phyloP scores from a whole-genome alignment of 1,140 invertebrate genomes.

The Dufourea novaeangliae region DNA sequence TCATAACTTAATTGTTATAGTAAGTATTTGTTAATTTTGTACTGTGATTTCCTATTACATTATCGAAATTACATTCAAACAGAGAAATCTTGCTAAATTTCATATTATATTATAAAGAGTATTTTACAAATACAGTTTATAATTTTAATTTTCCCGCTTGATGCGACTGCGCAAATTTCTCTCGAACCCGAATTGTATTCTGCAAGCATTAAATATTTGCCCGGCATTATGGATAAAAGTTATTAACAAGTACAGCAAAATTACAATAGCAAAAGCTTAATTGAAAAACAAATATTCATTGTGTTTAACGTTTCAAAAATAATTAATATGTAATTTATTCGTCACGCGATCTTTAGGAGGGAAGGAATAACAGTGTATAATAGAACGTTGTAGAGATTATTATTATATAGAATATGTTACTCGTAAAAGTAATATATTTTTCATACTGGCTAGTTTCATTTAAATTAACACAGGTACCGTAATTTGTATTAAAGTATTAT shows the following conservation, averaged over 20 bases:
- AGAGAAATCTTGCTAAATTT: neutral
- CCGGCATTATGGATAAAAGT: neutral
- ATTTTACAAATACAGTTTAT: too few species aligned
- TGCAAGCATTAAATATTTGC: neutral
- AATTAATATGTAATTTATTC: slow-evolving; percentile 20
- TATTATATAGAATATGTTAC: neutral
- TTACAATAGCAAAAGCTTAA: neutral
- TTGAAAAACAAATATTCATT: neutral
- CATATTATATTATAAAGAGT: too few species aligned
- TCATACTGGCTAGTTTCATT: neutral
- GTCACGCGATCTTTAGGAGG: neutral
- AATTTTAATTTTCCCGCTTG: slow-evolving; percentile 31
- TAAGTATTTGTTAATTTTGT: neutral
- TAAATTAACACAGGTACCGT: neutral
- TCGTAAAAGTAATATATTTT: neutral
- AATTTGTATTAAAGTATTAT: neutral
- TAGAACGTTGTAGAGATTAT: neutral
- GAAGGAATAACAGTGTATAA: neutral
- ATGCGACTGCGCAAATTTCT: neutral
- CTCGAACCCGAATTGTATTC: neutral
- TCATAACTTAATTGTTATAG: neutral
- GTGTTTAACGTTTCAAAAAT: slow-evolving; percentile 1
- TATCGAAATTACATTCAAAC: too few species aligned
- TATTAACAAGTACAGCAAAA: slow-evolving; percentile 8
- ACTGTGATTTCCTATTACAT: neutral